Base-by-base conservation (phyloP, 1,140 invertebrate species). In the Lutraria rhynchaena region DNA sequence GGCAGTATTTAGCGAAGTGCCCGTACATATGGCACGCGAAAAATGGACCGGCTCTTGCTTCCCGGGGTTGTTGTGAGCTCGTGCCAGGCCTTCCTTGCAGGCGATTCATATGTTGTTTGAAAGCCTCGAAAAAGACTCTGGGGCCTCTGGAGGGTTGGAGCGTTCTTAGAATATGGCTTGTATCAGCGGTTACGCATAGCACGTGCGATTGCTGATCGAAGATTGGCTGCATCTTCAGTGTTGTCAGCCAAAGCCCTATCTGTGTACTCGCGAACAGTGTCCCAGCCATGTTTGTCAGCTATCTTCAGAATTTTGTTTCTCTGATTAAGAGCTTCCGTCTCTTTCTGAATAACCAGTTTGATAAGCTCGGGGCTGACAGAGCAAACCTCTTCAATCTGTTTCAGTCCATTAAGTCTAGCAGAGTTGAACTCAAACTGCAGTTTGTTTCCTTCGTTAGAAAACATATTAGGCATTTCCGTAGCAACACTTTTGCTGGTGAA, bases 371-470 rank as follows among this genome's bases (percentile, higher is more conserved):
- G 19, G 19, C n/a, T n/a, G n/a, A n/a, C n/a, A n/a, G n/a, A 44
- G 35, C 46, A 49, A 69, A 44, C 27, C 35, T 9, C 19, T 17
- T 69, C 63, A n/a, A 69, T 69, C 35, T 69, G 41, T 4, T 46
- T 22, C 19, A 69, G 29, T 24, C 24, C 29, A 17, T 46, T 24
- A 9, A 69, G 27, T 69, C 63, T 69, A n/a, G 41, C 35, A 15
- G 46, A 13, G 29, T 69, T 69, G 15, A 69, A 69, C 15, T 69
- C 46, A 69, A 69, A 69, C 37, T 69, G 63, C 27, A 27, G 15
- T 49, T 41, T 44, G 11, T 22, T 22, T 44, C 63, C 35, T 46
- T 69, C 63, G 9, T n/a, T 19, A 24, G 27, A 44, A 41, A 69
- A 69, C 46, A 44, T n/a, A n/a, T n/a, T n/a, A n/a, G n/a, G 35